Evolutionary conservation across 2,888 invertebrate species (phyloP), one percentile per base, ranked within the genome.

Genomic region (Nysson spinosus): DNA sequence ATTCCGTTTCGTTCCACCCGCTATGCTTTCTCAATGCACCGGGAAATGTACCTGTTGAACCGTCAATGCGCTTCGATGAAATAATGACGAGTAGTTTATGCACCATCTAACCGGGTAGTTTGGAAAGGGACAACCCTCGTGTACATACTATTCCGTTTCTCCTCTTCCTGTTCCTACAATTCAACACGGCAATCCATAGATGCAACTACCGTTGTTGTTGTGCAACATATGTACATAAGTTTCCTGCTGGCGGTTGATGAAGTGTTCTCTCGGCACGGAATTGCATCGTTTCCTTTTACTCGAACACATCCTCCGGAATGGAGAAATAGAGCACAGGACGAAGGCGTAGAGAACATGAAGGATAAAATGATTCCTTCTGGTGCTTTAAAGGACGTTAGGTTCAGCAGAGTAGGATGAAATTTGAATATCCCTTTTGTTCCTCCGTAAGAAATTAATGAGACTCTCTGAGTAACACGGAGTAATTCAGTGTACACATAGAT

Each of bases 21-120:
- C 32, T 39, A 6, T 44, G 46, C 35, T 54, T 60, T n/a, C n/a
- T n/a, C n/a, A 43, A 44, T 47, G 46, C 44, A 32, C 34, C 9
- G 26, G 20, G 22, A 24, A 61, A 58, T 37, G 44, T 75, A 75
- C 75, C 75, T 75, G 75, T 75, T 75, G 77, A 75, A 65, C 72
- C 56, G 5, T 1, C 35, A 20, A n/a, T n/a, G 24, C 42, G 40
- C 42, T 67, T 74, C 71, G 74, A 74, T 66, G 65, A 71, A 74
- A 66, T 74, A 77, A 75, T 63, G 63, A 75, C 77, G 55, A 55
- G 62, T 52, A 56, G 64, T 65, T 73, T 62, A 57, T 50, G 51
- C 67, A 26, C 49, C 50, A 12, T 49, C 43, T 20, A 20, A 4
- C 17, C 1, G n/a, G 46, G 6, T 16, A 9, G 19, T 7, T 6